Evolutionary conservation across 2,888 invertebrate species (phyloP), one percentile per base, ranked within the genome.

Genomic region (Acrocera orbiculus): DNA sequence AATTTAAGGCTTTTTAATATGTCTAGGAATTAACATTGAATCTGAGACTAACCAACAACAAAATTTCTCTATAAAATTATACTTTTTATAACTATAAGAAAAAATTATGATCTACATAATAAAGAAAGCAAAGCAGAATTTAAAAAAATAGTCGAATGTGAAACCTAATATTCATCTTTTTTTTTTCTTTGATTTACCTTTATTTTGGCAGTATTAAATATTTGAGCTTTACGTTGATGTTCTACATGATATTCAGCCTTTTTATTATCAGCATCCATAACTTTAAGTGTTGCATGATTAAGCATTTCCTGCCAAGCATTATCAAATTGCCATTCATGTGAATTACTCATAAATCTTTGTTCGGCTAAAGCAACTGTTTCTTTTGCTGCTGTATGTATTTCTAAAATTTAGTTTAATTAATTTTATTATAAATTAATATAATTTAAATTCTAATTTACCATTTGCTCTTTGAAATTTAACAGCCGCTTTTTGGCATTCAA

Each of bases 251-350:
- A 82, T 47, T 80, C 81, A 5, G 87, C 76, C 54, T 89, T 90
- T 48, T 86, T 75, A 49, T 76, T 79, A 56, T 90, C 92, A 0
- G 92, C 90, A 50, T 90, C 89, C 77, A 81, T 87, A 16, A 92
- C 86, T 71, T 89, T 85, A 52, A 85, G 79, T 39, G 89, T 90
- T 41, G 90, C 90, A 67, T 90, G 87, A 64, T 92, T 93, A 40
- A 93, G 70, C 73, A 89, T 87, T 62, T 93, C 93, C 62, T 93
- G 93, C 92, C 92, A 92, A 46, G 90, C 89, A 63, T 80, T 82
- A 63, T 92, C 90, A 58, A 93, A 89, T 57, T 86, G 82, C 60
- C 60, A 61, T 44, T 61, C 60, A 34, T 61, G 60, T 3, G 61
- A 61, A 42, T 61, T 61, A 25, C 58, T 58, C 58, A 61, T 59